Conservation (phyloP, 2,113 vertebrate species). For the Colistium nudipinnis region DNA sequence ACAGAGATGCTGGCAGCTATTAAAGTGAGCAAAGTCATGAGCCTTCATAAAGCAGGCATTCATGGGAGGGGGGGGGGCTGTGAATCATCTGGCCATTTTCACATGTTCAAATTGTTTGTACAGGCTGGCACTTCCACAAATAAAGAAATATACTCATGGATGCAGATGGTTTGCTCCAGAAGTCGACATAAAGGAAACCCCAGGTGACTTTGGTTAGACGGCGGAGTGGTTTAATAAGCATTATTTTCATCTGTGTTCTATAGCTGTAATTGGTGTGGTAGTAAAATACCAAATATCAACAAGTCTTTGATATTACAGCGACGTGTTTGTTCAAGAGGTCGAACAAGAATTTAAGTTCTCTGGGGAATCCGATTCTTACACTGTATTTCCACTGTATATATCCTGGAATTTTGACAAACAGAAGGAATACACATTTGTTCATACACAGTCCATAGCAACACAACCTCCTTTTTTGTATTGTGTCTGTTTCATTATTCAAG, state of each 20-base stretch:
- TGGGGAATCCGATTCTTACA: neutral
- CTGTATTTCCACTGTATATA: neutral
- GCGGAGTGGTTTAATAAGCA: neutral
- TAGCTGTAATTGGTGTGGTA: neutral
- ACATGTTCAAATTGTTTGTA: neutral
- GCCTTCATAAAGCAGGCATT: neutral
- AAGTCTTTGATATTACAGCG: neutral
- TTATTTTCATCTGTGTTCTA: neutral
- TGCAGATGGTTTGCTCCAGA: neutral
- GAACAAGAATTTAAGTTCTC: neutral
- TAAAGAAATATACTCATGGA: neutral
- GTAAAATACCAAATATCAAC: neutral
- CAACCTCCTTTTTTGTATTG: neutral
- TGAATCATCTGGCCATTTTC: constrained; percentile 1
- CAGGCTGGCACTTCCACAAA: neutral
- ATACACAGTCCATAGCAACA: neutral
- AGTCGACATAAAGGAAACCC: neutral
- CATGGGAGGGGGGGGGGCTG: neutral
- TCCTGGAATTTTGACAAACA: neutral
- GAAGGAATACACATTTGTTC: neutral
- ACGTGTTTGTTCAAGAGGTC: neutral
- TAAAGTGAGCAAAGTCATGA: constrained; percentile 23
- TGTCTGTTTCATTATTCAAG: neutral
- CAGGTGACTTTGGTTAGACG: neutral
- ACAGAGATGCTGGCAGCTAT: constrained; percentile 20